phyloP scores from a whole-genome alignment of 2,797 vertebrate species.

The Phalanger gymnotis region DNA sequence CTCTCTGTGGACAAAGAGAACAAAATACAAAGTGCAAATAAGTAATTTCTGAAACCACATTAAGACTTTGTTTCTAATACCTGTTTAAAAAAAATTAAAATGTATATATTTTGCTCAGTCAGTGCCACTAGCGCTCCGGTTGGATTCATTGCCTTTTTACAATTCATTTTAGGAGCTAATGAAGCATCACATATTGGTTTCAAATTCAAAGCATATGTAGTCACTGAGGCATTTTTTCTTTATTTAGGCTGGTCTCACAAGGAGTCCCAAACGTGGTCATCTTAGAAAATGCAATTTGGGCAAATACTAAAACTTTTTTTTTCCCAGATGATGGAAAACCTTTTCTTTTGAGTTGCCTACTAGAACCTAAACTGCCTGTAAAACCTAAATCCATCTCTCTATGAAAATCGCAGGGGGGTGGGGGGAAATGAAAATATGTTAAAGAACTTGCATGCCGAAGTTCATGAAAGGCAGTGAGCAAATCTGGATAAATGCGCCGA shows the following conservation, averaged over 20 bases:
- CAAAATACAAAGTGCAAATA: constrained; percentile 55
- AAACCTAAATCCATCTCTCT: constrained; percentile 45
- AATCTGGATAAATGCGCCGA: constrained; percentile 78
- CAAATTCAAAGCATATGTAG: constrained; percentile 73
- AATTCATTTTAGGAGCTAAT: constrained; percentile 75
- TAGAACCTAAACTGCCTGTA: constrained; percentile 59
- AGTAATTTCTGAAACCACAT: constrained; percentile 72
- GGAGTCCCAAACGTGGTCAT: constrained; percentile 59
- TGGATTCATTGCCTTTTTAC: constrained; percentile 67
- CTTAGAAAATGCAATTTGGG: constrained; percentile 73
- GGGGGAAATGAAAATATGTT: constrained; percentile 72
- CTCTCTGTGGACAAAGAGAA: background rate
- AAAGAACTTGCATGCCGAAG: constrained; percentile 64
- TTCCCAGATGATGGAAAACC: constrained; percentile 52
- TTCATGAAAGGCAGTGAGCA: constrained; percentile 74
- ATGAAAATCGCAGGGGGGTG: constrained; percentile 19
- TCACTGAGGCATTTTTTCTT: constrained; percentile 72
- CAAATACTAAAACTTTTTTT: constrained; percentile 58
- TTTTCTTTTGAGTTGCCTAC: constrained; percentile 56
- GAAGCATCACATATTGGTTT: constrained; percentile 71
- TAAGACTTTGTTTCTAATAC: constrained; percentile 73
- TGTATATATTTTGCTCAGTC: constrained; percentile 72
- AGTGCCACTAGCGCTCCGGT: constrained; percentile 62
- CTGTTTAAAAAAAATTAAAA: constrained; percentile 69
- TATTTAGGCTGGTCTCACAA: constrained; percentile 58